Evolutionary conservation across 1,140 invertebrate genomes (phyloP).

Genomic region (Matsumurasca onukii): DNA sequence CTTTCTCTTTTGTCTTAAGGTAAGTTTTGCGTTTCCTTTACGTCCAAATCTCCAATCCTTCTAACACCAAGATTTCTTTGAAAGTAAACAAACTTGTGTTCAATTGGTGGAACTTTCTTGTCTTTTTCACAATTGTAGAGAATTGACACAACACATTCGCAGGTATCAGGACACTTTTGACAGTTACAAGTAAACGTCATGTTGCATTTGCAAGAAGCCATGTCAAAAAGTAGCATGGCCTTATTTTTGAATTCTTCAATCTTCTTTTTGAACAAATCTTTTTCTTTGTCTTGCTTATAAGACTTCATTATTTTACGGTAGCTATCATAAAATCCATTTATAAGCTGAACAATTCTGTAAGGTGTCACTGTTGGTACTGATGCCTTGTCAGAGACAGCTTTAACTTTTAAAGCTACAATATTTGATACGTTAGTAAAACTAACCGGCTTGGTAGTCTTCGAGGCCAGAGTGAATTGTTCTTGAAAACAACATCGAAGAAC

Average conservation of each 20-base stretch:
- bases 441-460: conserved; percentile 3
- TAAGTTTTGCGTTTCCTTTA: background rate
- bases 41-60: conserved; percentile 13
- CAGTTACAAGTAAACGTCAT: conserved; percentile 6
- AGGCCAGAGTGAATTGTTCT: background rate
- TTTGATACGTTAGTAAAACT: conserved; percentile 19
- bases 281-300: conserved; percentile 15
- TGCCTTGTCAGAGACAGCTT: conserved; percentile 11
- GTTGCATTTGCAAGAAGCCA: conserved; percentile 13
- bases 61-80: conserved; percentile 7
- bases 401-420: conserved; percentile 4
- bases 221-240: conserved; percentile 13
- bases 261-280: conserved; percentile 13
- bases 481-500: conserved; percentile 16
- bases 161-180: conserved; percentile 2
- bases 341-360: conserved; percentile 22
- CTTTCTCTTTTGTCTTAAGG: conserved; percentile 7
- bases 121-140: conserved; percentile 10
- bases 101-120: conserved; percentile 7
- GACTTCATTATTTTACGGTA: conserved; percentile 15
- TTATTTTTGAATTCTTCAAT: conserved; percentile 18
- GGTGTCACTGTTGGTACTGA: conserved; percentile 6
- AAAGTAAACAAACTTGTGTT: conserved; percentile 18
- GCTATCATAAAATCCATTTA: conserved; percentile 4
- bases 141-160: conserved; percentile 12